A percentile compares a stretch with the other conserved stretches of the same genome.
phyloP scores from a whole-genome alignment of 2,797 vertebrate species.

The Hephaestus fuliginosus region DNA sequence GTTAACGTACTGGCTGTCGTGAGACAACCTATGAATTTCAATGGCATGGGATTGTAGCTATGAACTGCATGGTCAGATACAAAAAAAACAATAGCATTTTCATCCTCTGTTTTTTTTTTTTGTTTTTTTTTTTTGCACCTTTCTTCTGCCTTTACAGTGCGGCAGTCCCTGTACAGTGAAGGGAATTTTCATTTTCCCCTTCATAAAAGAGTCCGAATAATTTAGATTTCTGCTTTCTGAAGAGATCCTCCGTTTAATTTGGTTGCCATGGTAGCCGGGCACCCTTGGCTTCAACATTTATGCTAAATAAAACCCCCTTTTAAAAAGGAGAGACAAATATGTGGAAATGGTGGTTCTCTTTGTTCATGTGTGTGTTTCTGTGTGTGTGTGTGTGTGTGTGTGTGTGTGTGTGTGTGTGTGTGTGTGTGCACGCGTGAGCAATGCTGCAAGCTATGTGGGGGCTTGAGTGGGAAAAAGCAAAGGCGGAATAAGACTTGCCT shows the following conservation, averaged over 20 bases:
- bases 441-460: conserved; percentile 69
- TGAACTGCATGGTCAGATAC: conserved; percentile 70
- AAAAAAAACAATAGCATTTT: conserved; percentile 71
- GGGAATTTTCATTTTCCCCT: conserved; percentile 83
- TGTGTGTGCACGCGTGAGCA: background rate
- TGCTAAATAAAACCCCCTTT: conserved; percentile 91
- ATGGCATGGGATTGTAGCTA: conserved; percentile 61
- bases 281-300: conserved; percentile 91
- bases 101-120: conserved; percentile 24
- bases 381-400: conserved; percentile 40
- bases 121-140: conserved; percentile 20
- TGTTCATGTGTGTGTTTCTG: conserved; percentile 74
- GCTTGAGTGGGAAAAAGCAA: conserved; percentile 71
- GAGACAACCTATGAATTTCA: conserved; percentile 75
- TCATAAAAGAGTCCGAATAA: conserved; percentile 88
- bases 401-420: conserved; percentile 37
- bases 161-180: conserved; percentile 73
- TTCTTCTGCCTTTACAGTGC: conserved; percentile 74
- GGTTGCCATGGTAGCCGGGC: conserved; percentile 90
- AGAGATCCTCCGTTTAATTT: conserved; percentile 90
- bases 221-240: conserved; percentile 89
- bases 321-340: conserved; percentile 90
- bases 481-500: conserved; percentile 70
- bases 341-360: conserved; percentile 83
- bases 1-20: conserved; percentile 64